These are phyloP conservation scores for Latrodectus hesperus DNA, from an alignment of 2,888 invertebrate genomes.

Conservation along the genomic window DNA sequence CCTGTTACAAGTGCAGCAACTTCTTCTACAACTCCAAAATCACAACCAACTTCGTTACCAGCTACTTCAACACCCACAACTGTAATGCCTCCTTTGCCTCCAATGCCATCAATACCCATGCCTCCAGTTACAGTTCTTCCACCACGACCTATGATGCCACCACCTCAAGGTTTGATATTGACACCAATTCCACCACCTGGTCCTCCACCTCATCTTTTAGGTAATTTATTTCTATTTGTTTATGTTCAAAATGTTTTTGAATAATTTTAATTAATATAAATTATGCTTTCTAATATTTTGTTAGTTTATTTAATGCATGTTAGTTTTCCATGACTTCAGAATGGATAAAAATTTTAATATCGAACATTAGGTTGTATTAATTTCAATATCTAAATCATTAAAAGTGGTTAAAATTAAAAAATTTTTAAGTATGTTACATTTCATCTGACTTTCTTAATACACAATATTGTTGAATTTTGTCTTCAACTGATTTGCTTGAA, in stretches of 20 bases:
- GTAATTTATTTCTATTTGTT: constrained; percentile 73
- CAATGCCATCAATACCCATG: constrained; percentile 75
- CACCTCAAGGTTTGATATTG: constrained; percentile 72
- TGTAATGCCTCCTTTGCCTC: constrained; percentile 73
- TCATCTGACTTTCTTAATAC: too few species aligned
- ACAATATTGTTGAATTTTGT: too few species aligned
- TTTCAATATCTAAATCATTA: too few species aligned
- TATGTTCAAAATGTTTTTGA: neutral
- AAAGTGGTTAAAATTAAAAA: too few species aligned
- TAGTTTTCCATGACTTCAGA: too few species aligned
- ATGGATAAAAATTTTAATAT: too few species aligned
- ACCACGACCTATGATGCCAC: constrained; percentile 72
- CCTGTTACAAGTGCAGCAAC: constrained; percentile 71
- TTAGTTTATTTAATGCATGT: too few species aligned
- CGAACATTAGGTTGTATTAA: too few species aligned
- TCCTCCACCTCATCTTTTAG: constrained; percentile 78
- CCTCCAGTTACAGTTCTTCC: constrained; percentile 74
- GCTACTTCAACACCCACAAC: constrained; percentile 65
- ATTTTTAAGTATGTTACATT: too few species aligned
- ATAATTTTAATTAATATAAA: too few species aligned
- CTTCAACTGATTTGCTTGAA: too few species aligned
- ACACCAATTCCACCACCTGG: constrained; percentile 70
- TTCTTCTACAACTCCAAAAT: constrained; percentile 60
- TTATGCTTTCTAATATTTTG: too few species aligned
- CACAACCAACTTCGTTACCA: constrained; percentile 70